Conservation (phyloP, 2,888 invertebrate species). For the Diadegma fenestrale region DNA sequence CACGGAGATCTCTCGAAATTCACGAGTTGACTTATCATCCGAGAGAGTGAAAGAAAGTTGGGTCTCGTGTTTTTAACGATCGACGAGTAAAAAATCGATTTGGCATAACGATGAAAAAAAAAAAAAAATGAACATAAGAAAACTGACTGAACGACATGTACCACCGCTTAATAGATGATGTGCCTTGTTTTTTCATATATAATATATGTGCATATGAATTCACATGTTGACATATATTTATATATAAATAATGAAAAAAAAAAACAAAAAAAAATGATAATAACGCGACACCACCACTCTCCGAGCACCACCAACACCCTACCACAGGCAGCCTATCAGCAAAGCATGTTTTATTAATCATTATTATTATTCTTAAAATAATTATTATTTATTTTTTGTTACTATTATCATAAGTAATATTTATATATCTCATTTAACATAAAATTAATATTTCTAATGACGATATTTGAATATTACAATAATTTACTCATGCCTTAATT, state of each 20-base stretch:
- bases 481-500: neutral
- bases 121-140: neutral
- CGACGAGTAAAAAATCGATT: constrained; percentile 1
- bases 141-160: constrained; percentile 58
- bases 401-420: constrained; percentile 56
- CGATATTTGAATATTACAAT: neutral
- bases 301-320: constrained; percentile 84
- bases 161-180: constrained; percentile 64
- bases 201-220: constrained; percentile 16
- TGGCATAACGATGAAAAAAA: neutral
- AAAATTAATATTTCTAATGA: neutral
- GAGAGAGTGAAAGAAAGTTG: constrained; percentile 26
- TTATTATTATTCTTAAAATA: constrained; percentile 61
- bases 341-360: constrained; percentile 79
- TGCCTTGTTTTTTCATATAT: constrained; percentile 47
- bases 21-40: constrained; percentile 6
- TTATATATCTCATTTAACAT: constrained; percentile 13
- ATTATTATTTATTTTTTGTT: constrained; percentile 50
- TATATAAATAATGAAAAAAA: constrained; percentile 30
- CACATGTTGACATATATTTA: constrained; percentile 44
- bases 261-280: constrained; percentile 11
- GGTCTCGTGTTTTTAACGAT: constrained; percentile 1
- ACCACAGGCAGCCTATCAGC: constrained; percentile 83
- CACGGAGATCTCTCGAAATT: constrained; percentile 46
- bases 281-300: constrained; percentile 78